A percentile compares a stretch with the other conserved stretches of the same genome.
Conservation (phyloP, 2,113 vertebrate species). For the Tragulus kanchil region DNA sequence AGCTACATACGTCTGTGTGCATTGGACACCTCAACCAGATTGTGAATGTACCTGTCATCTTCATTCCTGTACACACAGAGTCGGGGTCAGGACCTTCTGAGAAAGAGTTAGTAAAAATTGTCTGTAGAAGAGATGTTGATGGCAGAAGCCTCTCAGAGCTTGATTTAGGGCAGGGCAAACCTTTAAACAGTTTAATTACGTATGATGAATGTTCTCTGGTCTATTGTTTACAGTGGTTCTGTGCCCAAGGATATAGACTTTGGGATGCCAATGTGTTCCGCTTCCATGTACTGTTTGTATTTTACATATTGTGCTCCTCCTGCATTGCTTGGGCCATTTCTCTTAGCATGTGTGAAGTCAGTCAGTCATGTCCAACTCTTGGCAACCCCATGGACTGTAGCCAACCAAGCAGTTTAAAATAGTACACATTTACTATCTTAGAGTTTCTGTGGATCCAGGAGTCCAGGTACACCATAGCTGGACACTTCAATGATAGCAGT, state of each 20-base stretch:
- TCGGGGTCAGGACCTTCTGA: background rate
- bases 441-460: background rate
- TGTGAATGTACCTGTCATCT: background rate
- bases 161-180: background rate
- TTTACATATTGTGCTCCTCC: background rate
- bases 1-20: background rate
- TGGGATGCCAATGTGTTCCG: background rate
- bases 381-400: too few species aligned
- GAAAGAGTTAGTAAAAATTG: background rate
- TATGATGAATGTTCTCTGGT: too few species aligned
- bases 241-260: background rate
- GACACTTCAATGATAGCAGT: background rate
- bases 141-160: background rate
- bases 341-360: background rate
- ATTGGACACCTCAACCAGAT: background rate
- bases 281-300: background rate
- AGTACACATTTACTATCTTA: background rate
- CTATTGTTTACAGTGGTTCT: conserved; percentile 33
- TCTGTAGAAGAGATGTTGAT: background rate
- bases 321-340: background rate
- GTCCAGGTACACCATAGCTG: background rate
- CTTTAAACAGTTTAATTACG: too few species aligned
- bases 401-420: background rate
- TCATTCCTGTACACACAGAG: background rate
- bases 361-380: too few species aligned